Base-by-base conservation (phyloP, 2,113 vertebrate genomes). In the Corythaixoides concolor region DNA sequence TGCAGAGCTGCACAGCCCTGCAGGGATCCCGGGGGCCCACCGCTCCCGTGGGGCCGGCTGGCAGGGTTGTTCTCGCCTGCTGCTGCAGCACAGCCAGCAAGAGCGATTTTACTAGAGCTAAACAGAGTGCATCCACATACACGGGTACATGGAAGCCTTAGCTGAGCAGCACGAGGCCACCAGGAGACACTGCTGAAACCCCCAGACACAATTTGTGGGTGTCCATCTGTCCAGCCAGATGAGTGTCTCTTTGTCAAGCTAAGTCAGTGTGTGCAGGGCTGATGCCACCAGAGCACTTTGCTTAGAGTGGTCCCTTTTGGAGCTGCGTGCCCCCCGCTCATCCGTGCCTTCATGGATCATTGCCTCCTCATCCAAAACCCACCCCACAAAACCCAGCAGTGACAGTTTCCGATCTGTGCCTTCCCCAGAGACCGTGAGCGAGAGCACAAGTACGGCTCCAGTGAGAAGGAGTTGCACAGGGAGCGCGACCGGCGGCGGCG, bases 401-500 rank as follows among this genome's bases (percentile, higher is more conserved):
- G 55, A 93, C 56, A 8, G 24, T 73, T n/a, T 69, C 45, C 84
- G 8, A 47, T 19, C 47, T 80, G 83, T 90, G 56, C 62, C 33
- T 83, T 59, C 60, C 39, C 2, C 90, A 99, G 98, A 94, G 96
- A 90, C 60, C 98, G 98, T 20, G 98, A 98, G 56, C 95, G 97
- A 75, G 98, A 98, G 59, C 97, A 97, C 45, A 98, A 98, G 62
- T 98, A 98, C 22, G 33, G 97, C 89, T 98, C 98, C 91, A 97
- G 96, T 3, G 98, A 98, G 95, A 98, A 98, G 69, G 98, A 98
- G 67, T 93, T 86, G 3, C 98, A 98, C 52, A 95, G 97, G 24
- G 97, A 98, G 39, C 97, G 98, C 11, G 98, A 98, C 81, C 97
- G 97, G 6, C 95, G 87, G 32, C 96, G 98, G 45, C 98, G 98